A percentile compares a stretch with the other conserved stretches of the same genome.
Conservation (phyloP, 1,140 invertebrate genomes). For the Drosophila erecta region DNA sequence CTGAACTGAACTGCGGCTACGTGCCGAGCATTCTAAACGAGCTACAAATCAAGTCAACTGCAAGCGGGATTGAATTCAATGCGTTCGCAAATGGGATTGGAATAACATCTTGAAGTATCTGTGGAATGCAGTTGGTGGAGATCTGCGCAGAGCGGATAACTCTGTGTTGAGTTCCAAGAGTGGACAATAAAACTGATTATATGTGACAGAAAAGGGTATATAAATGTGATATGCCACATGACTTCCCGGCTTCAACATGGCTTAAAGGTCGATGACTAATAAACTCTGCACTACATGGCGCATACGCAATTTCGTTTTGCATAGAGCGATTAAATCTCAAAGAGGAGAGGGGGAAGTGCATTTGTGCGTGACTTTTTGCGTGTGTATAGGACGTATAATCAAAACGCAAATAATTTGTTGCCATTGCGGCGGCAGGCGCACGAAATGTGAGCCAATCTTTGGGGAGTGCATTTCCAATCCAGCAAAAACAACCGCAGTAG, state of each 20-base stretch:
- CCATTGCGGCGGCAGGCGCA: conserved; percentile 63
- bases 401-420: conserved; percentile 75
- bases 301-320: conserved; percentile 35
- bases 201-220: neutral
- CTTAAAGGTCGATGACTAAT: no score
- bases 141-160: neutral
- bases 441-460: conserved; percentile 60
- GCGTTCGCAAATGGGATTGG: conserved; percentile 7
- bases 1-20: conserved; percentile 9
- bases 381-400: conserved; percentile 31
- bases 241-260: no score
- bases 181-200: neutral
- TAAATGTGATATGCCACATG: neutral
- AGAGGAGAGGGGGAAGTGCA: conserved; percentile 14
- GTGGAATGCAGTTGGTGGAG: conserved; percentile 16
- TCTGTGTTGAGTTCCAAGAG: neutral
- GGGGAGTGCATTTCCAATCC: conserved; percentile 57
- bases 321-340: conserved; percentile 15
- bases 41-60: neutral
- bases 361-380: conserved; percentile 6
- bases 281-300: conserved; percentile 1
- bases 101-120: conserved; percentile 7
- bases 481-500: conserved; percentile 5
- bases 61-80: conserved; percentile 5
- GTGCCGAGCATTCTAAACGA: conserved; percentile 47